These are phyloP conservation scores for Mellivora capensis DNA, from an alignment of 2,113 vertebrate species.

Conservation along the genomic window DNA sequence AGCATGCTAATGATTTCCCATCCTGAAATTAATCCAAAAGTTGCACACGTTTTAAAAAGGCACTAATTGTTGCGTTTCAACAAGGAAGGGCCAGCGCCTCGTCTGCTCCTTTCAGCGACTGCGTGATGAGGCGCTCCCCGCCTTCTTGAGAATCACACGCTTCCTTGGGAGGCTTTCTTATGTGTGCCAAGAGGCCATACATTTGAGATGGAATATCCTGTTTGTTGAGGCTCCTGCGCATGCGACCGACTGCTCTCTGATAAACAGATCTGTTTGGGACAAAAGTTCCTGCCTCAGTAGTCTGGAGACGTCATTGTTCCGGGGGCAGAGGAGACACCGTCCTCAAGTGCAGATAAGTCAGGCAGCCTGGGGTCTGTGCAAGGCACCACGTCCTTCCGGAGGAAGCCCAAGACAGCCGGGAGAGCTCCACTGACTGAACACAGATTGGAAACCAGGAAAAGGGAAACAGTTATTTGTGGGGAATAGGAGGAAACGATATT, in stretches of 20 bases:
- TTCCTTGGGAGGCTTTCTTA: background rate
- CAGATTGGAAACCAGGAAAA: background rate
- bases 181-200: background rate
- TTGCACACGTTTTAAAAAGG: background rate
- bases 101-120: background rate
- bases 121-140: rapidly evolving
- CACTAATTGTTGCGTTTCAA: background rate
- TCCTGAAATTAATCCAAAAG: slow-evolving; percentile 38
- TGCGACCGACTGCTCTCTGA: background rate
- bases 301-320: background rate
- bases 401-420: background rate
- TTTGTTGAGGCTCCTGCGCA: background rate
- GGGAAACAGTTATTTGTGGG: slow-evolving; percentile 19
- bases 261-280: slow-evolving; percentile 18
- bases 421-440: background rate
- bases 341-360: rapidly evolving
- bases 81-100: background rate
- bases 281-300: background rate
- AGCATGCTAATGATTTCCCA: slow-evolving; percentile 44
- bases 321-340: background rate
- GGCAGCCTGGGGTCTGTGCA: background rate
- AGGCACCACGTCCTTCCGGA: background rate
- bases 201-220: slow-evolving; percentile 21
- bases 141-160: background rate
- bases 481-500: slow-evolving; percentile 20